Base-by-base conservation (phyloP, 1,140 invertebrate genomes). In the Euglossa dilemma region DNA sequence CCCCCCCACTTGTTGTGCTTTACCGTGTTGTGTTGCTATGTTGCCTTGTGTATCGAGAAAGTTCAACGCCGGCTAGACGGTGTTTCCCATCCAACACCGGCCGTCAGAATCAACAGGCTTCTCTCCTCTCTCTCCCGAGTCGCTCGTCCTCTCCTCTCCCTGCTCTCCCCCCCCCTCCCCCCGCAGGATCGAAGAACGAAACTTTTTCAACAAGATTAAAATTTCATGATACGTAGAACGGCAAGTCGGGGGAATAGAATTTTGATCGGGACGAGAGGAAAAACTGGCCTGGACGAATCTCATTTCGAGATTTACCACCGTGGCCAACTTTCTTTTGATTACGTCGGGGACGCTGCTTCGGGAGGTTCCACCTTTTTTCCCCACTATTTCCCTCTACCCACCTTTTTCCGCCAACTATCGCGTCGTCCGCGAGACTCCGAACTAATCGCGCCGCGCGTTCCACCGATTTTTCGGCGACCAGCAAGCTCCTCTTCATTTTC, bases 11-110 rank as follows among this genome's bases (percentile, higher is more conserved):
- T 93, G 92, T 93, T 93, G 92, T 93, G 92, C 92, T 92, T 91
- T 91, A 91, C 90, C 79, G 79, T 90, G 87, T 90, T 90, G 88
- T 92, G 89, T 92, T 92, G 90, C 91, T 92, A 91, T 92, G 92
- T 92, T 92, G 89, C 91, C 92, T 93, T 92, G 92, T 93, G 91
- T 94, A 93, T 93, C 91, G 92, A 93, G 93, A 92, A 94, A 94
- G 89, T 92, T 94, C 93, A 93, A 94, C 92, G 93, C 93, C 91
- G 87, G 92, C 82, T 91, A 94, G 92, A 92, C 93, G 92, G 93
- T 93, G 92, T 90, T 91, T 90, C 87, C 81, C 89, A 90, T 84
- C 83, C 86, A 80, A 71, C 89, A 74, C 14, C 54, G 56, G 90
- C 50, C 59, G 50, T 66, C 86, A 23, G 86, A 91, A 92, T 92